Base-by-base conservation (phyloP, 2,113 vertebrate genomes). In the Xyrauchen texanus region DNA sequence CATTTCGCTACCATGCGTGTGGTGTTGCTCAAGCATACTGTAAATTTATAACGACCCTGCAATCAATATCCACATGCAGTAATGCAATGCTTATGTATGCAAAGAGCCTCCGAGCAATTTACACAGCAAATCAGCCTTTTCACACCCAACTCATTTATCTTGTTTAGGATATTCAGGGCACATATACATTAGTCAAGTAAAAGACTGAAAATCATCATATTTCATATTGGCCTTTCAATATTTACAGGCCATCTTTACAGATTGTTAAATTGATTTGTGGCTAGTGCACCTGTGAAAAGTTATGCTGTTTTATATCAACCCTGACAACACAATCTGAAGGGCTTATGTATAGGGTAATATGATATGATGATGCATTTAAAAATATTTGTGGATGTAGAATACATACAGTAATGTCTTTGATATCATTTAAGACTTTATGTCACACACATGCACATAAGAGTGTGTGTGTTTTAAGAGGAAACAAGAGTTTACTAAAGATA, bases 211-310 rank as follows among this genome's bases (percentile, higher is more conserved):
- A 80, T 61, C 61, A 65, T 65, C 58, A 67, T 70, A 16, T 80
- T 52, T 80, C 76, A 80, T 55, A 62, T 82, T 52, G 61, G 64
- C 61, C 60, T 76, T 61, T 73, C 65, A 75, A 51, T 68, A 21
- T 21, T 75, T 77, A 44, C 34, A 64, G 60, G 46, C 66, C 53
- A 78, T 63, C 53, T 34, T 53, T 74, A 80, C 49, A 69, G 64
- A 74, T 8, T 82, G 68, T 65, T 77, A 68, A 77, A 57, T 9
- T 80, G 81, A 78, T 80, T 63, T 77, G 61, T 70, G 60, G 45
- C 57, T 9, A 53, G 47, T 8, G 72, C n/a, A 12, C 34, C 21
- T 62, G 62, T n/a, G 52, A 42, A 11, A 67, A 13, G 44, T 15
- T 58, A 58, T 6, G 11, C 51, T 70, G 34, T 70, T 70, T 74